phyloP scores from a whole-genome alignment of 2,797 vertebrate genomes.

The Enoplosus armatus region DNA sequence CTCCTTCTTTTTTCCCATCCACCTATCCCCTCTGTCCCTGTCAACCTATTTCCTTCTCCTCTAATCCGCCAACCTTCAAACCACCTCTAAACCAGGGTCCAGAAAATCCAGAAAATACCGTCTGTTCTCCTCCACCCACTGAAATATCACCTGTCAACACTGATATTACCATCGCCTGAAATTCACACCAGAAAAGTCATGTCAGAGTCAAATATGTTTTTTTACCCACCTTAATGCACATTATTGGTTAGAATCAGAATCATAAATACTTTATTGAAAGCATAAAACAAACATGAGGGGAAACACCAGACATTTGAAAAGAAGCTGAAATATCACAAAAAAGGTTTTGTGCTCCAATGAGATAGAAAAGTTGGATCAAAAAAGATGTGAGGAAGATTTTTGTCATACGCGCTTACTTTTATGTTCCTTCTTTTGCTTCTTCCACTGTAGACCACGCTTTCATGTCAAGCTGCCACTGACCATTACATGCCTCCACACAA shows the following conservation, averaged over 20 bases:
- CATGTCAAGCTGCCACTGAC: constrained; percentile 6
- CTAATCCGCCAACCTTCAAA: constrained; percentile 67
- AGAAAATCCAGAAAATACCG: constrained; percentile 48
- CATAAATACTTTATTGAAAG: too few relatives aligned
- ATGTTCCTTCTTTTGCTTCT: neutral
- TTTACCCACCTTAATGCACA: neutral
- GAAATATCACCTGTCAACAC: constrained; percentile 42
- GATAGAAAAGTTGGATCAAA: neutral
- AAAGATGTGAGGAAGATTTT: neutral
- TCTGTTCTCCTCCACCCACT: constrained; percentile 20
- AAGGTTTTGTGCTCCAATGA: neutral
- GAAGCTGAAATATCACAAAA: neutral
- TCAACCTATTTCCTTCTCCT: constrained; percentile 59
- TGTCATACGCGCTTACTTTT: neutral
- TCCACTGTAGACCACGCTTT: neutral
- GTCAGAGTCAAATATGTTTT: neutral
- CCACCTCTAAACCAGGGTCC: constrained; percentile 55
- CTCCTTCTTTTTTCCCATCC: constrained; percentile 14
- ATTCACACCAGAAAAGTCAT: constrained; percentile 17
- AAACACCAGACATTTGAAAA: neutral
- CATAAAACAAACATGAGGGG: neutral
- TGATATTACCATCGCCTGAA: constrained; percentile 24
- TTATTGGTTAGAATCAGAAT: too few relatives aligned
- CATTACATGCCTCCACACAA: neutral
- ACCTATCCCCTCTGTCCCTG: constrained; percentile 40